phyloP scores from a whole-genome alignment of 1,140 invertebrate genomes.

The Bombus ignitus region DNA sequence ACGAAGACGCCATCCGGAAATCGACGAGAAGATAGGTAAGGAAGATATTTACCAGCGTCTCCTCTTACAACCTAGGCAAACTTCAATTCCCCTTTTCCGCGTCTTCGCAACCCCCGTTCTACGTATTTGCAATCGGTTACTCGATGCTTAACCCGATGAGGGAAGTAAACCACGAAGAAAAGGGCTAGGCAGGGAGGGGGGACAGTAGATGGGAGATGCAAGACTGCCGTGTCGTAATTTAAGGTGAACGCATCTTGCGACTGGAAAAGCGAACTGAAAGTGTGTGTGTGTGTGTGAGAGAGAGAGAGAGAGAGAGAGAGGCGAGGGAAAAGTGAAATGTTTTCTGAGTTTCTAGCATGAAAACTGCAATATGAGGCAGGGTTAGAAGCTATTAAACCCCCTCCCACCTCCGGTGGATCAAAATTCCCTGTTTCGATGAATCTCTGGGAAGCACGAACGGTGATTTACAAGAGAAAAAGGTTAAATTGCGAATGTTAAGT shows the following conservation, averaged over 20 bases:
- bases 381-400: no score
- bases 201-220: not conserved
- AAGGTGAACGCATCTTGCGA: conserved; percentile 55
- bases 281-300: not conserved
- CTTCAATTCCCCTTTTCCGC: conserved; percentile 69
- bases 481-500: no score
- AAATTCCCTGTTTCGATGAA: no score
- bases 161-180: conserved; percentile 33
- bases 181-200: not conserved
- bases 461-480: no score
- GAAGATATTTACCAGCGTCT: conserved; percentile 72
- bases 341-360: not conserved
- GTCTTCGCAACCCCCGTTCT: conserved; percentile 44
- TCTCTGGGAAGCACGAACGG: no score
- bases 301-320: not conserved
- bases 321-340: not conserved
- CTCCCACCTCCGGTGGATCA: no score
- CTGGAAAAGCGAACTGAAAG: conserved; percentile 3
- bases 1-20: conserved; percentile 44
- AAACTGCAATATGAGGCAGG: no score
- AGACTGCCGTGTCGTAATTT: conserved; percentile 60
- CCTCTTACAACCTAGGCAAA: conserved; percentile 71
- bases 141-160: conserved; percentile 70
- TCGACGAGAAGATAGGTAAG: conserved; percentile 52
- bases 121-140: conserved; percentile 74